These are phyloP conservation scores for Ahaetulla prasina DNA, from an alignment of 2,113 vertebrate genomes.

Conservation along the genomic window DNA sequence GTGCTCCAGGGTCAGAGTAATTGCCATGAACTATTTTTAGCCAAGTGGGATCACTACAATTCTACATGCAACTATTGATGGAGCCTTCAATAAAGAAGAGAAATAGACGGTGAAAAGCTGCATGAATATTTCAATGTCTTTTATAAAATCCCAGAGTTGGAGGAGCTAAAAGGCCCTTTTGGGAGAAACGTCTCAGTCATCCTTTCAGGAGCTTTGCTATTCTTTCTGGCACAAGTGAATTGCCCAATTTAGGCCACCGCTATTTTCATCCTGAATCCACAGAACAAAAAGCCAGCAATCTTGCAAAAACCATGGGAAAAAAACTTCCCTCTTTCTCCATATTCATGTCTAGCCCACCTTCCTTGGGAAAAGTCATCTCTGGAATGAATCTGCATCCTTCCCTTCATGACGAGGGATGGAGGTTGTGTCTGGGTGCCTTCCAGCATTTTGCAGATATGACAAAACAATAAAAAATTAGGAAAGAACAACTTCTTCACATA, in stretches of 20 bases:
- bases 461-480: neutral
- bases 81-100: neutral
- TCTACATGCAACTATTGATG: constrained; percentile 26
- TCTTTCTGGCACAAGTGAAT: neutral
- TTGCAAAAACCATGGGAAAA: neutral
- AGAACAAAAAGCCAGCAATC: neutral
- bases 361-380: neutral
- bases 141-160: neutral
- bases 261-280: neutral
- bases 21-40: constrained; percentile 17
- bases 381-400: too few relatives aligned
- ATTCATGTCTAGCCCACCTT: neutral
- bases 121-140: constrained; percentile 10
- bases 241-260: neutral
- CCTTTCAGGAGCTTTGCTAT: neutral
- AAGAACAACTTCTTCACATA: neutral
- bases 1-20: constrained; percentile 4
- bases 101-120: neutral
- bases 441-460: neutral
- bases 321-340: neutral
- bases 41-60: constrained; percentile 16
- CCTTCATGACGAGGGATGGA: neutral
- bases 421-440: neutral
- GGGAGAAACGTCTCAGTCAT: neutral
- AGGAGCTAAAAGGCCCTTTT: neutral